Evolutionary conservation across 2,888 invertebrate species (phyloP), one percentile per base, ranked within the genome.

Genomic region (Melieria crassipennis): DNA sequence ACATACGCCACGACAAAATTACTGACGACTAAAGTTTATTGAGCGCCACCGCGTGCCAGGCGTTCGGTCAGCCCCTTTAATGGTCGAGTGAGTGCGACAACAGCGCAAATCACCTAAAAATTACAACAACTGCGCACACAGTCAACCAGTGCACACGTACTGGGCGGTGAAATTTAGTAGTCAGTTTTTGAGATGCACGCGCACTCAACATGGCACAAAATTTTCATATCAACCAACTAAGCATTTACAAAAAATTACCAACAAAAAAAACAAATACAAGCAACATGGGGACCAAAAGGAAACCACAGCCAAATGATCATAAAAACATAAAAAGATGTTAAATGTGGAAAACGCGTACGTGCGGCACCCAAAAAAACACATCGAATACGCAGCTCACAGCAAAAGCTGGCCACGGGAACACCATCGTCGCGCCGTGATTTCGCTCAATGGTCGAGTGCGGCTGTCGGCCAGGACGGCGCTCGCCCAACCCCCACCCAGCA

Each of bases 41-140:
- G 73, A 76, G 76, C 75, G 76, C 75, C 75, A 75, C 73, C 74
- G 30, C 68, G 71, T 69, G 45, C 64, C 69, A 57, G 66, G 16
- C 11, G 55, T 13, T 55, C 10, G 11, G 42, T 9, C 11, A 52
- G 30, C 30, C 3, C 1, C 30, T 30, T 30, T 30, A 30, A 30
- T 30, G 30, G 30, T 30, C 52, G 9, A 52, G 2, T 52, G 13
- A 5, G 52, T 7, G 13, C 5, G 6, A 7, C 5, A 52, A 52
- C 30, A 52, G 5, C 13, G 13, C 52, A 50, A 50, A 50, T 50
- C 11, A 7, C 52, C 13, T 9, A 5, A n/a, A 7, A 10, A 13
- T 50, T n/a, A 30, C 16, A 55, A n/a, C 65, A 11, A 42, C 65
- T 62, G 45, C 60, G 46, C 68, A 62, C 61, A 30, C 30, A 30